Evolutionary conservation across 1,140 invertebrate genomes (phyloP).

Genomic region (Scaptomyza graminum): DNA sequence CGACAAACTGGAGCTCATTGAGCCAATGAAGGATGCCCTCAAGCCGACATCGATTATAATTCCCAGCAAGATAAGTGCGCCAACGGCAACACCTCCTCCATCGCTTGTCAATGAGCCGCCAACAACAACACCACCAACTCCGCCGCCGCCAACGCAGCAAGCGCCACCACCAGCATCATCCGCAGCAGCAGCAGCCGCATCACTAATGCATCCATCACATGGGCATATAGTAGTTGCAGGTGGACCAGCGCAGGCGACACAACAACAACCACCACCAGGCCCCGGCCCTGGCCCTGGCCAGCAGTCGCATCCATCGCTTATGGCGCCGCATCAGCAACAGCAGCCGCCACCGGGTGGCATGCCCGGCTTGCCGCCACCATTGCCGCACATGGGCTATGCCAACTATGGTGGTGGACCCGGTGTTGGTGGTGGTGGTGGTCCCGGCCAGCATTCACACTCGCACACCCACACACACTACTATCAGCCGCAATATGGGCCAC

Average conservation of each 20-base stretch:
- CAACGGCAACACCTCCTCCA: constrained; percentile 61
- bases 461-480: constrained; percentile 86
- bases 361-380: constrained; percentile 84
- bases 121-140: constrained; percentile 60
- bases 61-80: constrained; percentile 36
- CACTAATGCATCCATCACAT: constrained; percentile 69
- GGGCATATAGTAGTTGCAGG: constrained; percentile 75
- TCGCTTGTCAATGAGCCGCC: constrained; percentile 53
- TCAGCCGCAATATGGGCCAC: constrained; percentile 86
- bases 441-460: constrained; percentile 84
- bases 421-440: constrained; percentile 63
- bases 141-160: constrained; percentile 51
- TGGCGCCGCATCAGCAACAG: constrained; percentile 78
- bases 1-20: constrained; percentile 50
- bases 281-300: no score
- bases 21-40: neutral
- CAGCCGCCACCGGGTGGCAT: constrained; percentile 83
- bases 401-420: constrained; percentile 74
- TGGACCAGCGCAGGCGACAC: constrained; percentile 35
- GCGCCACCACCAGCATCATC: constrained; percentile 37
- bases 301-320: constrained; percentile 76
- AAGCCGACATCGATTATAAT: constrained; percentile 32
- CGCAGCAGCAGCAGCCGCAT: constrained; percentile 45
- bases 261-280: neutral
- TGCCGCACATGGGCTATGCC: constrained; percentile 82